Percentiles rank a stretch among this genome's conserved stretches.
Conservation (phyloP, 1,140 invertebrate species). For the Episyrphus balteatus region DNA sequence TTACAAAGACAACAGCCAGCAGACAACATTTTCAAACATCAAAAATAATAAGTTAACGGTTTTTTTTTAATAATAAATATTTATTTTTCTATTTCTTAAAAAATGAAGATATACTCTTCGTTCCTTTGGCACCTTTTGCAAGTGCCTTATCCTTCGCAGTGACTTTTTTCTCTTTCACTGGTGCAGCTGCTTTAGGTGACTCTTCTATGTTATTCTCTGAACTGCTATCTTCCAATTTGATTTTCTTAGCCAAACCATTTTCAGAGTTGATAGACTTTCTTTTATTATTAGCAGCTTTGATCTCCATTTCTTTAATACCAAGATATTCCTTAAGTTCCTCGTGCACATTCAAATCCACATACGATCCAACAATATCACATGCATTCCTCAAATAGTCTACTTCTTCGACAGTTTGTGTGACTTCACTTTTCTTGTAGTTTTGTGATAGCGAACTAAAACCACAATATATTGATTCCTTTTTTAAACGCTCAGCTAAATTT, state of each 20-base stretch:
- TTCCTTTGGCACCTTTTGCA: slow-evolving; percentile 59
- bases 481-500: slow-evolving; percentile 49
- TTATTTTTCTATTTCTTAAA: slow-evolving; percentile 45
- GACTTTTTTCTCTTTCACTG: slow-evolving; percentile 37
- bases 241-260: slow-evolving; percentile 7
- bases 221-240: slow-evolving; percentile 11
- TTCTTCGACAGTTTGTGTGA: slow-evolving; percentile 39
- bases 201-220: slow-evolving; percentile 8
- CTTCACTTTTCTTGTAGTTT: slow-evolving; percentile 55
- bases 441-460: slow-evolving; percentile 54
- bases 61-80: no score
- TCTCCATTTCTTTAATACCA: slow-evolving; percentile 17
- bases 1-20: no score
- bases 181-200: slow-evolving; percentile 12
- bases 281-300: slow-evolving; percentile 8
- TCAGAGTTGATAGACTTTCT: slow-evolving; percentile 11
- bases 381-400: slow-evolving; percentile 25
- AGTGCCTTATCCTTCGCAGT: slow-evolving; percentile 58
- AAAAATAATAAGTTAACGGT: no score
- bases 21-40: no score
- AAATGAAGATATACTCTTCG: slow-evolving; percentile 62
- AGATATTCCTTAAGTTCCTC: slow-evolving; percentile 18
- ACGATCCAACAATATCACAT: slow-evolving; percentile 25
- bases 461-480: slow-evolving; percentile 58
- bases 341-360: slow-evolving; percentile 22